Base-by-base conservation (phyloP, 2,797 vertebrate species). In the Anabas testudineus region DNA sequence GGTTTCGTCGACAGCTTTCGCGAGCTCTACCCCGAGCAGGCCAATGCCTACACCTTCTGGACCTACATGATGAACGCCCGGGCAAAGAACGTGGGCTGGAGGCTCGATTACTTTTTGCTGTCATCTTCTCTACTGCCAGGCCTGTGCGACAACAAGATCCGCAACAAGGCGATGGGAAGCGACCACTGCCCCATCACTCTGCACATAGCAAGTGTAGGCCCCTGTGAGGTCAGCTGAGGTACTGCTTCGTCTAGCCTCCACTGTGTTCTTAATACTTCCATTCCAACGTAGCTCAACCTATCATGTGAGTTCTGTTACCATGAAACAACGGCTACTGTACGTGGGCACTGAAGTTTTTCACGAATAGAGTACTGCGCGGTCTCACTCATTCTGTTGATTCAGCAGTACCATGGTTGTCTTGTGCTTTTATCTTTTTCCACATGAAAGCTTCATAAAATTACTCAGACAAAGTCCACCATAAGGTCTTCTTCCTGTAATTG, bases 11-110 rank as follows among this genome's bases (percentile, higher is more conserved):
- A 98, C 87, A 96, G 94, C 78, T 98, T 97, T 86, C 93, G 97
- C 0, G 93, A 97, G 73, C 93, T 98, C 3, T 96, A 97, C 82
- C 96, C 96, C 0, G 87, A 93, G 16, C 92, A 93, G 12, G 70
- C 91, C 54, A 75, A 94, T 18, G 96, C 96, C 26, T 98, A 96
- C 76, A 96, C 95, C 81, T 98, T 98, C 91, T 97, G 96, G 97
- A 98, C 97, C 77, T 97, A 97, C 87, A 96, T 98, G 96, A 97
- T 97, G 95, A 96, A 95, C 41, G 46, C 94, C n/a, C 91, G 96
- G 15, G 65, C 90, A 8, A 97, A 97, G 88, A 97, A 97, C 1
- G 96, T 97, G 66, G 96, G 96, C 49, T 97, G 96, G 96, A 92
- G 96, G 53, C 95, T 97, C 1, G 95, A 97, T 82, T 98, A 97